These are phyloP conservation scores for Cataglyphis livida DNA, from an alignment of 2,888 invertebrate genomes.

Conservation along the genomic window DNA sequence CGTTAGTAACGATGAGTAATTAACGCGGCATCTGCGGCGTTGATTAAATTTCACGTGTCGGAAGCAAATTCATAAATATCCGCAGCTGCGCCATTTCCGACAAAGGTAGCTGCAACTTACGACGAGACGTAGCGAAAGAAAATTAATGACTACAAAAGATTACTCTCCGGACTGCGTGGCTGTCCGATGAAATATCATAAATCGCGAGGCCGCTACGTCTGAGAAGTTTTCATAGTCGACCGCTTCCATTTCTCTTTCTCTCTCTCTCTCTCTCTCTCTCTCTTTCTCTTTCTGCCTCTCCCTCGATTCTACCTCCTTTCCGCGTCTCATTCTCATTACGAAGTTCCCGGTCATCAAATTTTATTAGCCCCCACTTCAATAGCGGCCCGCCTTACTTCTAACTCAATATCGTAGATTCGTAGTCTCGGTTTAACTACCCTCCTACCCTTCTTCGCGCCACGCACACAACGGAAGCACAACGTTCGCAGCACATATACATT, in stretches of 20 bases:
- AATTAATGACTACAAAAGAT: constrained; percentile 59
- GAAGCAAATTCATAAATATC: constrained; percentile 55
- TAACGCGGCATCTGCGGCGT: constrained; percentile 41
- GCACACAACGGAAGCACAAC: constrained; percentile 37
- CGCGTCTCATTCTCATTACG: constrained; percentile 82
- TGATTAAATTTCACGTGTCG: constrained; percentile 53
- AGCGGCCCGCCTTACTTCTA: constrained; percentile 76
- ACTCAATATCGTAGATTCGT: constrained; percentile 83
- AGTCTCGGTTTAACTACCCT: constrained; percentile 81
- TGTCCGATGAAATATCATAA: constrained; percentile 78
- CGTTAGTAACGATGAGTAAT: constrained; percentile 40
- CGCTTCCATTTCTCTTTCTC: constrained; percentile 41
- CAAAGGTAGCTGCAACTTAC: constrained; percentile 50
- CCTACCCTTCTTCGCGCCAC: constrained; percentile 57
- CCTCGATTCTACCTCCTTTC: constrained; percentile 57
- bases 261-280: background rate
- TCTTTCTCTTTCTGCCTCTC: background rate
- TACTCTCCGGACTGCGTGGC: constrained; percentile 49
- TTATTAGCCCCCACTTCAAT: constrained; percentile 83
- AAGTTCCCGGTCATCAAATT: constrained; percentile 85
- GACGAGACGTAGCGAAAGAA: constrained; percentile 51
- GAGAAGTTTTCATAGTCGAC: constrained; percentile 82
- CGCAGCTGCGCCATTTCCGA: constrained; percentile 49
- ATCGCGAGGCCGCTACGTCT: constrained; percentile 78
- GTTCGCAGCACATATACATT: constrained; percentile 17